These are phyloP conservation scores for Eurytemora carolleeae DNA, from an alignment of 1,140 invertebrate species.

Conservation along the genomic window DNA sequence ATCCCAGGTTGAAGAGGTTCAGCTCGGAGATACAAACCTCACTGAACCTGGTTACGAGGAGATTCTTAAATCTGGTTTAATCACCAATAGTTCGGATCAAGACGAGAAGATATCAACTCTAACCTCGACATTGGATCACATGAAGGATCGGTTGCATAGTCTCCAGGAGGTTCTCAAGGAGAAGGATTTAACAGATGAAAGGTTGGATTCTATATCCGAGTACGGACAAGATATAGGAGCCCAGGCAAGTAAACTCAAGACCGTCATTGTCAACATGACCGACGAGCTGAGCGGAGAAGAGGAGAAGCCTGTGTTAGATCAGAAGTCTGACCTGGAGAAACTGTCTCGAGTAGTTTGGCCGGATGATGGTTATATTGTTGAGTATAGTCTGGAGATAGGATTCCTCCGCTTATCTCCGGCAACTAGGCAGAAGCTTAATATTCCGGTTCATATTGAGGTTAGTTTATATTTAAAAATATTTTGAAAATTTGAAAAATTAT, in stretches of 20 bases:
- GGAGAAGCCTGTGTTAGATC: neutral
- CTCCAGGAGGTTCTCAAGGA: neutral
- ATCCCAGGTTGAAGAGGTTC: too few species aligned
- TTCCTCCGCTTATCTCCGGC: slow-evolving; percentile 69
- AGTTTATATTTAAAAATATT: too few species aligned
- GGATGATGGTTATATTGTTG: slow-evolving; percentile 87
- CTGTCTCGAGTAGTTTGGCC: slow-evolving; percentile 37
- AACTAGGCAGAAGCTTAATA: slow-evolving; percentile 60
- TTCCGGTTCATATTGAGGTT: slow-evolving; percentile 76
- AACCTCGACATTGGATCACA: neutral
- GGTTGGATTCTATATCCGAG: neutral
- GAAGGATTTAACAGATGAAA: neutral
- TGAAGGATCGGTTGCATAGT: neutral
- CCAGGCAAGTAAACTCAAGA: neutral
- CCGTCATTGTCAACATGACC: neutral
- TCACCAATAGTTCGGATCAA: too few species aligned
- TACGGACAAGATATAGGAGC: neutral
- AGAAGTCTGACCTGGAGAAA: neutral
- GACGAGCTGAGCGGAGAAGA: neutral
- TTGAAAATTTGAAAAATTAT: too few species aligned
- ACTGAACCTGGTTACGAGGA: too few species aligned
- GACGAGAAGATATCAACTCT: neutral
- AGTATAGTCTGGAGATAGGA: slow-evolving; percentile 93
- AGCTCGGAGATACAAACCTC: too few species aligned
- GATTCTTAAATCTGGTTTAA: too few species aligned